Evolutionary conservation across 1,140 invertebrate genomes (phyloP).

Genomic region (Oreohelix idahoensis): DNA sequence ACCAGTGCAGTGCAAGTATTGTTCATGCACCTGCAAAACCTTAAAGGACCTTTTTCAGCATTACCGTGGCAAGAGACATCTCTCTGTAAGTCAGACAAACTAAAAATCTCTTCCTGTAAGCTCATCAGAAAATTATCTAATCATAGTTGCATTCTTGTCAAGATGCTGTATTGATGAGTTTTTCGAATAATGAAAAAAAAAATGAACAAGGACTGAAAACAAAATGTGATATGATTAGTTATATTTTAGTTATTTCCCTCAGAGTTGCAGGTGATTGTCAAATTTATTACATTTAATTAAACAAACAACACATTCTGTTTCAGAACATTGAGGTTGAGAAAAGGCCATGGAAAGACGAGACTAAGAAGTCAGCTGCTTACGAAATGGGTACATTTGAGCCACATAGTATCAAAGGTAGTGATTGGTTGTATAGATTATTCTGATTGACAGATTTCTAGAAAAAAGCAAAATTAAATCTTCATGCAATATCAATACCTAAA

Average conservation of each 20-base stretch:
- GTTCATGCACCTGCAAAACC: not conserved
- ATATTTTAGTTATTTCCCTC: not conserved
- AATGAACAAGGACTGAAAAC: too few relatives aligned
- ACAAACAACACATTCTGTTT: not conserved
- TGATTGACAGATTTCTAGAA: not conserved
- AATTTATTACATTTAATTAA: not conserved
- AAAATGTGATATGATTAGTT: too few relatives aligned
- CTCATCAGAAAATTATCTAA: too few relatives aligned
- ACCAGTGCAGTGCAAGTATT: slow-evolving; percentile 27
- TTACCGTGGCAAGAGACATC: slow-evolving; percentile 16
- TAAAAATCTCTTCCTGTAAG: too few relatives aligned
- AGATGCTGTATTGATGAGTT: too few relatives aligned
- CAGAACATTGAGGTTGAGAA: not conserved
- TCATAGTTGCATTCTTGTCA: too few relatives aligned
- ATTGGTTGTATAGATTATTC: not conserved
- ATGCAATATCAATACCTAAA: not conserved
- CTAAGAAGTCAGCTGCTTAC: not conserved
- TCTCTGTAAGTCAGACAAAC: not conserved
- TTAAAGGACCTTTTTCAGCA: slow-evolving; percentile 18
- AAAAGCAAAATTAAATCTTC: not conserved
- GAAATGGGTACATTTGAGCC: not conserved
- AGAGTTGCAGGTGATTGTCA: not conserved
- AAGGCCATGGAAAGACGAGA: slow-evolving; percentile 7
- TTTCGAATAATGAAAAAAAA: too few relatives aligned
- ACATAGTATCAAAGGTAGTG: slow-evolving; percentile 14